These are phyloP conservation scores for Trichopria drosophilae DNA, from an alignment of 2,888 invertebrate species.

Conservation along the genomic window DNA sequence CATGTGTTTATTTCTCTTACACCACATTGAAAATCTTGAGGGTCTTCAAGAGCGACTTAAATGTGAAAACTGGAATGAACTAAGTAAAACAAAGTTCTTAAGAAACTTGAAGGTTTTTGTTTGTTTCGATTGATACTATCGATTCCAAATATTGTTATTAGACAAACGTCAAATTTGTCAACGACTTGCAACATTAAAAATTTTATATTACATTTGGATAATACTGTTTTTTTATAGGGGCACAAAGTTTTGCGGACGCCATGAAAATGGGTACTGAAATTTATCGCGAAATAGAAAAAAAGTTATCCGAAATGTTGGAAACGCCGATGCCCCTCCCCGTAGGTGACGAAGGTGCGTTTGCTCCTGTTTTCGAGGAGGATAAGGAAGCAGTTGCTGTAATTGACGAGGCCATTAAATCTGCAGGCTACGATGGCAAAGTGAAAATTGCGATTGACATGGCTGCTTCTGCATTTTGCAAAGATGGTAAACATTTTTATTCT, in stretches of 20 bases:
- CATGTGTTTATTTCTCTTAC: no score
- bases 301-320: conserved; percentile 44
- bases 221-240: conserved; percentile 41
- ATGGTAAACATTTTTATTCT: conserved; percentile 39
- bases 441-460: conserved; percentile 49
- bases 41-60: no score
- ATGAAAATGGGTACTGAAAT: conserved; percentile 51
- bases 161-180: not conserved
- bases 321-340: conserved; percentile 42
- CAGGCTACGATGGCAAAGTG: conserved; percentile 48
- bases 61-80: no score
- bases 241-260: conserved; percentile 49
- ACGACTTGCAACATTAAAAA: not conserved
- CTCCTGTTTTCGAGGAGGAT: conserved; percentile 48
- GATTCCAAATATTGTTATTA: no score
- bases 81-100: no score
- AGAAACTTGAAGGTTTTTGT: no score
- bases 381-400: conserved; percentile 43
- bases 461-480: conserved; percentile 48
- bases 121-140: no score
- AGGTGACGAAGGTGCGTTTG: conserved; percentile 46
- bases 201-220: no score
- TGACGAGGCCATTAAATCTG: conserved; percentile 45
- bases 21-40: no score
- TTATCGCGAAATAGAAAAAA: conserved; percentile 43